Evolutionary conservation across 2,113 vertebrate species (phyloP).

Genomic region (Gopherus flavomarginatus): DNA sequence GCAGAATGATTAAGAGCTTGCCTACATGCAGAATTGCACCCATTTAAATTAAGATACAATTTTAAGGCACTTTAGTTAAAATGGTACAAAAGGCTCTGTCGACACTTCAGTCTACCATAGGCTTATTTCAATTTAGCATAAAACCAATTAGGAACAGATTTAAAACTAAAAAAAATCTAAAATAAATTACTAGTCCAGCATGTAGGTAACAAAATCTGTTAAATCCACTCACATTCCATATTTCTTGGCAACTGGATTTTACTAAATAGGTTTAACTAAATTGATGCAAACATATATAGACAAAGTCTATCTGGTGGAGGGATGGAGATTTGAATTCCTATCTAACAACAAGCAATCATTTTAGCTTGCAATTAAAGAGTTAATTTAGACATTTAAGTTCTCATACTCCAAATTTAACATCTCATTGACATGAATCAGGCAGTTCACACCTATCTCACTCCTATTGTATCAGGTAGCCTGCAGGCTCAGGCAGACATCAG

Average conservation of each 20-base stretch:
- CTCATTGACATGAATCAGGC: not conserved
- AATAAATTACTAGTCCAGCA: too few relatives aligned
- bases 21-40: not conserved
- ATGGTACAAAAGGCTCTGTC: not conserved
- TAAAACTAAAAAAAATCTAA: too few relatives aligned
- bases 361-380: not conserved
- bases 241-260: not conserved
- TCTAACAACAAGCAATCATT: not conserved
- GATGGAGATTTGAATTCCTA: not conserved
- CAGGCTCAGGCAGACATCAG: not conserved
- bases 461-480: not conserved
- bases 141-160: too few relatives aligned
- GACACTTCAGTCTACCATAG: not conserved
- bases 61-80: not conserved
- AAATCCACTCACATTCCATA: not conserved
- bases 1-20: not conserved
- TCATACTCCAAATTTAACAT: not conserved
- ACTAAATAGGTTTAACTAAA: not conserved
- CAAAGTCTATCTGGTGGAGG: not conserved
- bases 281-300: not conserved
- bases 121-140: not conserved
- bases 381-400: not conserved
- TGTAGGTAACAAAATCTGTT: too few relatives aligned
- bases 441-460: not conserved
- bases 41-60: not conserved